Percentiles rank a stretch among this genome's conserved stretches.
These are phyloP conservation scores for Myotis myotis DNA, from an alignment of 2,797 vertebrate species.

Conservation along the genomic window DNA sequence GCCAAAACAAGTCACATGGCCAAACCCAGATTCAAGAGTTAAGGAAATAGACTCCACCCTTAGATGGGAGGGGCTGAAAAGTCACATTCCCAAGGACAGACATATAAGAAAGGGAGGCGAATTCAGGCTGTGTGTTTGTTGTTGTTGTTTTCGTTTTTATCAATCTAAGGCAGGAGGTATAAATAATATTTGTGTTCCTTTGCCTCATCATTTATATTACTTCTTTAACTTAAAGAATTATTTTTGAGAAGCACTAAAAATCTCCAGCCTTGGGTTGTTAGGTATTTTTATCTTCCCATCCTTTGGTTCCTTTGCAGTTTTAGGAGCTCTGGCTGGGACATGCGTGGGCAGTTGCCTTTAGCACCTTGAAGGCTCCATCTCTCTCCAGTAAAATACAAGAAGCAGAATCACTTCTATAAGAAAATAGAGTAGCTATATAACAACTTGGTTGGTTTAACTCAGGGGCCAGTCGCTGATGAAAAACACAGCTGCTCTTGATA, in stretches of 20 bases:
- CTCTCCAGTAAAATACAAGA: conserved; percentile 42
- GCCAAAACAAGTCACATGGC: neutral
- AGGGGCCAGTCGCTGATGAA: conserved; percentile 46
- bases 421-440: conserved; percentile 2
- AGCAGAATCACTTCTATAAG: conserved; percentile 25
- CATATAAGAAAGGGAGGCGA: neutral
- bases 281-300: neutral
- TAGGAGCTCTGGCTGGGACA: neutral
- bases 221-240: conserved; percentile 44
- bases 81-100: neutral
- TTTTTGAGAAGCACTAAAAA: conserved; percentile 21
- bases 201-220: conserved; percentile 5
- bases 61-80: neutral
- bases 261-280: conserved; percentile 10
- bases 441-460: neutral
- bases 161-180: neutral
- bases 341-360: neutral
- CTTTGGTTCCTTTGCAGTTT: conserved; percentile 50
- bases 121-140: neutral
- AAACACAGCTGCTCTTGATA: conserved; percentile 56
- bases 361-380: neutral
- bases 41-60: neutral
- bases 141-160: neutral
- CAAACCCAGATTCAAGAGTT: neutral
- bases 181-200: conserved; percentile 15